A percentile compares a stretch with the other conserved stretches of the same genome.
Conservation (phyloP, 2,888 invertebrate species). For the Psococerastis gibbosa region DNA sequence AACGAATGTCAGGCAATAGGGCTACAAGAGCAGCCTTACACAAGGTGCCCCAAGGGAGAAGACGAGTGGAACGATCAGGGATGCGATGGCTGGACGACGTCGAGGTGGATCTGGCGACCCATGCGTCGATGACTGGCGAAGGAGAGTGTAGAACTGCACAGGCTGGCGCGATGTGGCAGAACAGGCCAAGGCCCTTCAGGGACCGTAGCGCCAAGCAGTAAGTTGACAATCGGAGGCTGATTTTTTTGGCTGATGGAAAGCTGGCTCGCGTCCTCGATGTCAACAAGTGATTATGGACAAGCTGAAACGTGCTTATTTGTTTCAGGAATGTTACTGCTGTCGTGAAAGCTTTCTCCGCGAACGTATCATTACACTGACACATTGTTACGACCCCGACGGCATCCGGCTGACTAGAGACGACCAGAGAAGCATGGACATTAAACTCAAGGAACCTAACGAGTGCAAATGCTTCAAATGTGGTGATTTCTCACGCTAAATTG, state of each 20-base stretch:
- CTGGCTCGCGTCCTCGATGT: too few species aligned
- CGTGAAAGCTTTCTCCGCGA: conserved; percentile 71
- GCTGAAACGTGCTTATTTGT: conserved; percentile 16
- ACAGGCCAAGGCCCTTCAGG: too few species aligned
- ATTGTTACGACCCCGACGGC: conserved; percentile 81
- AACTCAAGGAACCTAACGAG: conserved; percentile 68
- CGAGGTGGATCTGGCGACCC: too few species aligned
- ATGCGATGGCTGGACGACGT: too few species aligned
- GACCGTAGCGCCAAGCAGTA: not conserved
- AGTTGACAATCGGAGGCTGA: not conserved
- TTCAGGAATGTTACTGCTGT: conserved; percentile 81
- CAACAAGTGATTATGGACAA: too few species aligned
- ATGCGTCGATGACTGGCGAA: too few species aligned
- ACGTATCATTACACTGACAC: conserved; percentile 54
- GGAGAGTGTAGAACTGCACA: too few species aligned
- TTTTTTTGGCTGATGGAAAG: not conserved
- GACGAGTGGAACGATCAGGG: too few species aligned
- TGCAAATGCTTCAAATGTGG: conserved; percentile 85
- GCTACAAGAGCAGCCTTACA: too few species aligned
- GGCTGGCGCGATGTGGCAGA: too few species aligned
- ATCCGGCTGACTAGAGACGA: conserved; percentile 49
- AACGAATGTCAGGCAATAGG: too few species aligned
- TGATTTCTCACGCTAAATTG: conserved; percentile 51
- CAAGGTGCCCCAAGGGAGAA: too few species aligned
- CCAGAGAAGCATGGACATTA: conserved; percentile 57